Evolutionary conservation across 2,113 vertebrate species (phyloP), one percentile per base, ranked within the genome.

Genomic region (Cheirogaleus medius): DNA sequence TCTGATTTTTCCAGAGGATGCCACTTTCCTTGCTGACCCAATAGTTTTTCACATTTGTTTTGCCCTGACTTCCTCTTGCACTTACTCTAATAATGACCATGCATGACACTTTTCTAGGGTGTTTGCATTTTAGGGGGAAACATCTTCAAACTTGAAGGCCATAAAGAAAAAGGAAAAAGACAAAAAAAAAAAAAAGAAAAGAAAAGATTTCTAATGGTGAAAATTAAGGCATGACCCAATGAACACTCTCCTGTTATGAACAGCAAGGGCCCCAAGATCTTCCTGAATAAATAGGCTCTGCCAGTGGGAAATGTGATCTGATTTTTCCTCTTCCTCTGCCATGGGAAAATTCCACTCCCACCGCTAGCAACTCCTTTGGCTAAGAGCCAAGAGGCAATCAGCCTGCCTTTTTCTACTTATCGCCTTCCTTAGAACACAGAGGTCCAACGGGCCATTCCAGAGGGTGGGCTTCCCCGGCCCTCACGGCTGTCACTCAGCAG

Each of bases 281-380:
- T 97, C 95, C 93, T 93, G 97, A 92, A 76, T 64, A 96, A 97
- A 97, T 92, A 95, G 25, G n/a, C 93, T 94, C 91, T 95, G 95
- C 71, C 89, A 69, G 88, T 85, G 96, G 95, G 95, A 97, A 97
- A 97, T 89, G 42, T 94, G 94, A 97, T 92, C 88, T 93, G 89
- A 88, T 91, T 94, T 97, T 98, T 97, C 98, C 97, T 97, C 78
- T 98, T 97, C 95, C 96, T 94, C 54, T 97, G 96, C 97, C 95
- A 94, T 93, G 95, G 96, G 97, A 97, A 97, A 96, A 94, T 96
- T 97, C 97, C 96, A 86, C 91, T 96, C 93, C 91, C 74, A 89
- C 71, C 8, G 13, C 60, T 2, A 83, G 71, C 85, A 91, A 69
- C 81, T 88, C 37, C 84, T 94, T 73, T 83, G 97, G 86, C 91